Percentiles rank a stretch among this genome's conserved stretches.
phyloP scores from a whole-genome alignment of 2,888 invertebrate species.

The Tineola bisselliella region DNA sequence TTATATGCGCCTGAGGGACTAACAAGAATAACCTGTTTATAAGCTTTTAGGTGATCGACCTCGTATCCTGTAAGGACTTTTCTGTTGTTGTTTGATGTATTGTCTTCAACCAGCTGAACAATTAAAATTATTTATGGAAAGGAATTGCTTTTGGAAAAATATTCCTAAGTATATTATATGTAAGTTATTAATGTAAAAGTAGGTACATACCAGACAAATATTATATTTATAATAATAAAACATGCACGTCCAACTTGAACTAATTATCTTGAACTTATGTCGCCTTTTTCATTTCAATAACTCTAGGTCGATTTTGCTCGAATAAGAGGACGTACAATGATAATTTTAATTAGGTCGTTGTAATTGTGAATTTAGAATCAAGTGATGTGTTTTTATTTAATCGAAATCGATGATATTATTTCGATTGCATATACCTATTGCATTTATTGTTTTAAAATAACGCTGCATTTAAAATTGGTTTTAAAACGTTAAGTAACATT shows the following conservation, averaged over 20 bases:
- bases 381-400: not conserved
- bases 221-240: no score
- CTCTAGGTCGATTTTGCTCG: not conserved
- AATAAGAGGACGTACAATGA: not conserved
- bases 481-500: no score
- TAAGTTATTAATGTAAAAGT: no score
- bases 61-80: not conserved
- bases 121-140: no score
- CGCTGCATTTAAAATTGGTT: no score
- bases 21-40: not conserved
- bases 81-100: not conserved
- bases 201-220: no score
- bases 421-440: no score
- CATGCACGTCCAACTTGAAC: not conserved
- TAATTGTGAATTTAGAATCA: not conserved
- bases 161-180: no score
- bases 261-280: not conserved
- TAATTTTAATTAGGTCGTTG: constrained; percentile 2
- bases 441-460: no score
- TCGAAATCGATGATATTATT: no score
- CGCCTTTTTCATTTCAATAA: not conserved
- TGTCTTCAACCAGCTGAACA: no score
- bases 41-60: not conserved
- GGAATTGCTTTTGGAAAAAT: no score
- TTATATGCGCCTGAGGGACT: not conserved